Evolutionary conservation across 2,797 vertebrate genomes (phyloP).

Genomic region (Strix occidentalis): DNA sequence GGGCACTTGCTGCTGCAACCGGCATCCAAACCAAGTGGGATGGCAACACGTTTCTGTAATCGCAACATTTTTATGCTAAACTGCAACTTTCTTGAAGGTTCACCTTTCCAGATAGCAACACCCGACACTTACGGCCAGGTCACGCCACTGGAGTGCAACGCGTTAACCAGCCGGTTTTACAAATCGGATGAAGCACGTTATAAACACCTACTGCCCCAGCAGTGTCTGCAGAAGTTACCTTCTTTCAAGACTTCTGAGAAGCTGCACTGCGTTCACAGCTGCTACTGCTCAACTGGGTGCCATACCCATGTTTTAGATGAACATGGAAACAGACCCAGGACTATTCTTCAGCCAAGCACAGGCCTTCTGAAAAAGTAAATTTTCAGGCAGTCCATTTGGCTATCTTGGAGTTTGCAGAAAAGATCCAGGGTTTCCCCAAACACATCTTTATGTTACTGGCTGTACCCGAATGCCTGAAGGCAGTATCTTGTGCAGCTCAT

Average conservation of each 20-base stretch:
- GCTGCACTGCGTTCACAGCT: rapidly evolving
- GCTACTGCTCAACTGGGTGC: not conserved
- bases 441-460: rapidly evolving
- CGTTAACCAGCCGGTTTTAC: not conserved
- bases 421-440: not conserved
- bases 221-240: rapidly evolving
- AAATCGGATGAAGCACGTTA: not conserved
- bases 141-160: rapidly evolving
- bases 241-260: not conserved
- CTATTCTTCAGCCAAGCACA: not conserved
- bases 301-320: not conserved
- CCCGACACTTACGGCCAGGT: not conserved
- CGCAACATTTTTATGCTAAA: not conserved
- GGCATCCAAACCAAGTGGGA: not conserved
- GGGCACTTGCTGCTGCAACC: not conserved
- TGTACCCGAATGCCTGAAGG: not conserved
- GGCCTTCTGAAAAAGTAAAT: not conserved
- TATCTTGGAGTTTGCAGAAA: not conserved
- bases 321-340: not conserved
- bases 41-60: not conserved
- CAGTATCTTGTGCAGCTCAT: not conserved
- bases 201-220: not conserved
- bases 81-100: not conserved
- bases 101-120: not conserved
- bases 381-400: not conserved